Evolutionary conservation across 2,797 vertebrate genomes (phyloP), one percentile per base, ranked within the genome.

Genomic region (Lacerta agilis): DNA sequence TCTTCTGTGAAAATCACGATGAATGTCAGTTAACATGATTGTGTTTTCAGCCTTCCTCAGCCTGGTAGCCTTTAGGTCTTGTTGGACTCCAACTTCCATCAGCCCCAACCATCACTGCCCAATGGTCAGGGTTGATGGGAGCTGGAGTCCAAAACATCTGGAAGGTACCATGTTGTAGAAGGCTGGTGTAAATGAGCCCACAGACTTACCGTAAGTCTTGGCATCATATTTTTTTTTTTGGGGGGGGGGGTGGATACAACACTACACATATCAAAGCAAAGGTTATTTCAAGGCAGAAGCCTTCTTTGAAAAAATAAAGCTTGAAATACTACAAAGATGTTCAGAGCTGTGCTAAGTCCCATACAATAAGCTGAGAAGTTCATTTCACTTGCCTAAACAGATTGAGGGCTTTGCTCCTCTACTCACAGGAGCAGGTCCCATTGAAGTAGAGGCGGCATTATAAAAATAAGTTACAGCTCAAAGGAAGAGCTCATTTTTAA

Each of bases 361-460:
- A 87, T 78, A 20, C 2, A 27, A 45, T 33, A 23, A 83, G 3
- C 36, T 10, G 1, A 41, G 58, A 78, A 45, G 58, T 83, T 72
- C 66, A 17, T 73, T 66, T 38, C 93, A 91, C 69, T 82, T 91
- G 90, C 79, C 11, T 55, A 45, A 64, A 73, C 17, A 67, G 36
- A 27, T 36, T 36, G 49, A 73, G 23, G 49, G 43, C 11, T n/a
- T 15, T 15, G 7, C 18, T 55, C 29, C 75, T 76, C 11, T 45
- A 11, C 27, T 15, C 29, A 27, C 13, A 55, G 71, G 33, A 38
- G 18, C 17, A 38, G 17, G 69, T 10, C 69, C 20, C 5, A 23
- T 18, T 64, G 20, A 64, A 61, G 17, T 61, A 23, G 58, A 61
- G 43, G 11, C 29, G 7, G 20, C n/a, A 55, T 78, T 66, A 33